These are phyloP conservation scores for Hymenopus coronatus DNA, from an alignment of 2,888 invertebrate genomes.

Conservation along the genomic window DNA sequence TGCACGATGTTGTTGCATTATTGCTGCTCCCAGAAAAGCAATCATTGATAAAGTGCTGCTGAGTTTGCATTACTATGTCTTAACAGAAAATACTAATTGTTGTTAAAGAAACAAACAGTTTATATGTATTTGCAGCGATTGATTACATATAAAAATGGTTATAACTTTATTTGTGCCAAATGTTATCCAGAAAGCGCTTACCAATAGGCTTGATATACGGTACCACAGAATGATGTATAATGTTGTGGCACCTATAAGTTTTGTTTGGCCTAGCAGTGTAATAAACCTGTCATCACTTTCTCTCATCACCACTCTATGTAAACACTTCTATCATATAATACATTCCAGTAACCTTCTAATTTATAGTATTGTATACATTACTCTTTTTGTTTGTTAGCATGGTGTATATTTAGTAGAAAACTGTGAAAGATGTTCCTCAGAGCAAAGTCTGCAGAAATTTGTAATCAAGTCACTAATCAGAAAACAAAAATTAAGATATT, in stretches of 20 bases:
- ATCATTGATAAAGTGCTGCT: no score
- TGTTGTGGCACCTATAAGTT: conserved; percentile 9
- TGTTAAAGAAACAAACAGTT: no score
- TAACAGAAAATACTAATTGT: no score
- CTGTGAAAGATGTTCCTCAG: not conserved
- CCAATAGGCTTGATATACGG: not conserved
- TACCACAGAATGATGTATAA: not conserved
- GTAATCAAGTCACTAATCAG: not conserved
- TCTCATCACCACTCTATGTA: not conserved
- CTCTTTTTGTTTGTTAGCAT: not conserved
- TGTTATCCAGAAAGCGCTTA: conserved; percentile 6
- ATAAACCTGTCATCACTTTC: not conserved
- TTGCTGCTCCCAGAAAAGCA: no score
- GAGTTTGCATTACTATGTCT: no score
- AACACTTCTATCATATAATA: not conserved
- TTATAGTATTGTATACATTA: not conserved
- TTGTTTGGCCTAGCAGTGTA: conserved; percentile 11
- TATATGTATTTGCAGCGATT: not conserved
- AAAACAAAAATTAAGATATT: no score
- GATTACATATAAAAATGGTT: not conserved
- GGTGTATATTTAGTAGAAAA: not conserved
- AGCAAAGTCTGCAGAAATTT: not conserved
- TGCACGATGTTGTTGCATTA: no score
- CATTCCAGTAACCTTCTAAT: conserved; percentile 8
- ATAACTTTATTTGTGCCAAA: conserved; percentile 13